phyloP scores from a whole-genome alignment of 2,113 vertebrate species.

The Neotragus pygmaeus region DNA sequence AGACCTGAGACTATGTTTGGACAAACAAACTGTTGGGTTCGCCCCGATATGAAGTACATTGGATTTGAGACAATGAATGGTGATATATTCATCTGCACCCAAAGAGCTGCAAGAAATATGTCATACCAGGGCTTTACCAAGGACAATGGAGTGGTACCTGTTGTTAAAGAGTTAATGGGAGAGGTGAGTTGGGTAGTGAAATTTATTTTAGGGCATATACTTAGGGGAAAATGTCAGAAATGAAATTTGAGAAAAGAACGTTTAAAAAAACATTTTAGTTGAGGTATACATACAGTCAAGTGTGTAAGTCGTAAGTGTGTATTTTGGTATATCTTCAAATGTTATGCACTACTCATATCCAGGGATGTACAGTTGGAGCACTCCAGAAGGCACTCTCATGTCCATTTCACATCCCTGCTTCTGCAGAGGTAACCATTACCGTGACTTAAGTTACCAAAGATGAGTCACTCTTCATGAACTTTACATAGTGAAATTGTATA shows the following conservation, averaged over 20 bases:
- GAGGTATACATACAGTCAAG: background rate
- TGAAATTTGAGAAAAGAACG: background rate
- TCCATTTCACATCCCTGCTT: background rate
- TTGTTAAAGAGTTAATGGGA: constrained; percentile 93
- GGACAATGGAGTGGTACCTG: constrained; percentile 89
- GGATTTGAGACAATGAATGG: constrained; percentile 89
- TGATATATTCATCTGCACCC: constrained; percentile 92
- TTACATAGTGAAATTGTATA: background rate
- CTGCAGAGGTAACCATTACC: background rate
- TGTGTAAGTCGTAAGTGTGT: background rate
- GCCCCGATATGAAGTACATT: constrained; percentile 94
- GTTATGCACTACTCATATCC: background rate
- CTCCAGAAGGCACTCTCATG: background rate
- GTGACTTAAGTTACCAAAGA: background rate
- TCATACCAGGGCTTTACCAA: constrained; percentile 95
- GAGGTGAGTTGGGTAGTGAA: constrained; percentile 82
- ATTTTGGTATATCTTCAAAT: background rate
- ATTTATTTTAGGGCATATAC: background rate
- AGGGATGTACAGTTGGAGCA: background rate
- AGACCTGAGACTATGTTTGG: constrained; percentile 99
- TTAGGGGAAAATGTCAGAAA: background rate
- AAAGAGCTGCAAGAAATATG: constrained; percentile 95
- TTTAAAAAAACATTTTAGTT: background rate
- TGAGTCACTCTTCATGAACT: background rate
- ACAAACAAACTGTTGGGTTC: constrained; percentile 98